Conservation (phyloP, 2,797 vertebrate genomes). For the Apodemus agrarius region DNA sequence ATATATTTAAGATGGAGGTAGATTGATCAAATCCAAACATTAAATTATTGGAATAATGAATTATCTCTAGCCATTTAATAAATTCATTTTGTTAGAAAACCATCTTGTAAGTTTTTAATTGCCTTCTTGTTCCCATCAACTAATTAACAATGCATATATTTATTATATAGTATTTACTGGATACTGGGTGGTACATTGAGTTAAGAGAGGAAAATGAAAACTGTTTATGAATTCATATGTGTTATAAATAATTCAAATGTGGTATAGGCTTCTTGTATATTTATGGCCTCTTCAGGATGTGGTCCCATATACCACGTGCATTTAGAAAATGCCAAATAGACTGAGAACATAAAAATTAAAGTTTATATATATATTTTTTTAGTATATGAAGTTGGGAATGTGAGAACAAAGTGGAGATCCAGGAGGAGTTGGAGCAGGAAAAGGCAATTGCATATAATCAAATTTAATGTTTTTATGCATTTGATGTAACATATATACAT, state of each 20-base stretch:
- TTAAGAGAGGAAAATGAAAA: neutral
- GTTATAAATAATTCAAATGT: neutral
- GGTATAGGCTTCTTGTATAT: neutral
- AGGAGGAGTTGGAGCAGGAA: neutral
- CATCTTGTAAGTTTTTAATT: neutral
- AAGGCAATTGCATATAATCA: neutral
- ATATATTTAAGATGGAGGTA: neutral
- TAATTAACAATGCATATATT: neutral
- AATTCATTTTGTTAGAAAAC: neutral
- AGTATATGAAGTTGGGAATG: neutral
- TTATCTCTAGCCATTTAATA: neutral
- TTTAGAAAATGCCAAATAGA: neutral
- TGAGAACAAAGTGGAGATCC: neutral
- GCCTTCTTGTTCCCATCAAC: neutral
- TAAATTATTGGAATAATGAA: neutral
- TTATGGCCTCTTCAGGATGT: neutral
- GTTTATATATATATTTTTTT: neutral
- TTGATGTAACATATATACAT: neutral
- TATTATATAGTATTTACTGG: neutral
- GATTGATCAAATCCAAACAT: neutral
- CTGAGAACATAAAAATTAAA: neutral
- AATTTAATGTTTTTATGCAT: neutral
- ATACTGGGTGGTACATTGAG: neutral
- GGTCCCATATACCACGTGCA: neutral
- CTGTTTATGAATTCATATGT: neutral